Conservation (phyloP, 2,888 invertebrate genomes). For the Diaperis boleti region DNA sequence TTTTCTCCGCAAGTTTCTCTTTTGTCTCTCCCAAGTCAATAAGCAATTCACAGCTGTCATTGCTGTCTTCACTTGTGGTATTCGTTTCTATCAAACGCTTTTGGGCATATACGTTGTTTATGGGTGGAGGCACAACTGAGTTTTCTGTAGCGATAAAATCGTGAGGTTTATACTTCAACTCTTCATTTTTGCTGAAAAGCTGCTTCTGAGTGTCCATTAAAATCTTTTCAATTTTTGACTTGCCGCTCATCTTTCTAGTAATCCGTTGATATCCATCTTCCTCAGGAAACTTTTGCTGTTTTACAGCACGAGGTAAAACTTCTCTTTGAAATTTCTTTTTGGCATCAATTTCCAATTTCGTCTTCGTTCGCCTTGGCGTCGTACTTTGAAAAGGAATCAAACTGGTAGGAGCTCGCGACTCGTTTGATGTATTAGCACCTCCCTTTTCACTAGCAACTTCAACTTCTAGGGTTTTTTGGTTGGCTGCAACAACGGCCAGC, state of each 20-base stretch:
- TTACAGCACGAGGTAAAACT: slow-evolving; percentile 9
- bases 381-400: neutral
- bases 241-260: slow-evolving; percentile 16
- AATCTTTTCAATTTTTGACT: slow-evolving; percentile 4
- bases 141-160: slow-evolving; percentile 44
- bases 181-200: slow-evolving; percentile 1
- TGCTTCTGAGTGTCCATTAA: slow-evolving; percentile 1
- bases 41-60: slow-evolving; percentile 45
- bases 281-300: neutral
- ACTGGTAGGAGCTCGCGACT: neutral
- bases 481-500: slow-evolving; percentile 11
- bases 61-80: slow-evolving; percentile 46
- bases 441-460: slow-evolving; percentile 20
- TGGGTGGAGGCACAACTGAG: slow-evolving; percentile 37
- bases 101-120: slow-evolving; percentile 39
- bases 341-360: neutral
- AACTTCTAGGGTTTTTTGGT: slow-evolving; percentile 16
- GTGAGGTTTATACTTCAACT: slow-evolving; percentile 39
- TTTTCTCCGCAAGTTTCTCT: neutral
- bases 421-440: neutral
- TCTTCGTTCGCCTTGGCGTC: slow-evolving; percentile 3
- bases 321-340: slow-evolving; percentile 10
- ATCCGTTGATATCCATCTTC: slow-evolving; percentile 12
- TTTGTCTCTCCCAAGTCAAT: slow-evolving; percentile 37
- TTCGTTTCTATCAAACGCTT: slow-evolving; percentile 24